Base-by-base conservation (phyloP, 2,113 vertebrate species). In the Tenebrosternarchus preto region DNA sequence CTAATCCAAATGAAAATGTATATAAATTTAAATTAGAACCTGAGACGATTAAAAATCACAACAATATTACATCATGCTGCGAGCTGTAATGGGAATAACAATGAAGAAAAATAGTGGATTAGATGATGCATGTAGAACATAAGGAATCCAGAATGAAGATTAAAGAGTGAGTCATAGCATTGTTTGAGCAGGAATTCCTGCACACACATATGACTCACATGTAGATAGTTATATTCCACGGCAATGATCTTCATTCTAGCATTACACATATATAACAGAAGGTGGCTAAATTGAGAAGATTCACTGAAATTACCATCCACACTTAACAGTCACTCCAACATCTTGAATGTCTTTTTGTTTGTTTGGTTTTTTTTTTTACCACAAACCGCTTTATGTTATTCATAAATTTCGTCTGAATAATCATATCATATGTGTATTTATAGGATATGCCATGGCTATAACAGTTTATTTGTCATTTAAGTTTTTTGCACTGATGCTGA, bases 151-250 rank as follows among this genome's bases (percentile, higher is more conserved):
- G 57, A 72, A 27, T 57, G 29, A 15, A 43, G 20, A 57, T 29
- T 16, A 67, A 39, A 31, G 70, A 80, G n/a, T 80, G 70, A 80
- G 43, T 80, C 78, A 80, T 57, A 22, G 6, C 29, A 53, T 73
- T 66, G 78, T 57, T 80, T 56, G 50, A 57, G 31, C 46, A 68
- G 64, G 64, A 39, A 68, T 39, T 68, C 31, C 6, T 68, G 64
- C 64, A 55, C 22, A 31, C 55, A 60, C 17, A 12, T 66, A 73
- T 74, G 67, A 73, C 63, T 79, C 77, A 63, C 57, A 53, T 72
- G 27, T 27, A 70, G 15, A 36, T 55, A 46, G 16, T 43, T 22
- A 78, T 55, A 36, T 57, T 50, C 71, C 22, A 29, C 27, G 33
- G 53, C 50, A 73, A 29, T 27, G 15, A 29, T 56, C 50, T 77